Percentiles rank a stretch among this genome's conserved stretches.
Conservation (phyloP, 2,888 invertebrate genomes). For the Zaprionus lineosus region DNA sequence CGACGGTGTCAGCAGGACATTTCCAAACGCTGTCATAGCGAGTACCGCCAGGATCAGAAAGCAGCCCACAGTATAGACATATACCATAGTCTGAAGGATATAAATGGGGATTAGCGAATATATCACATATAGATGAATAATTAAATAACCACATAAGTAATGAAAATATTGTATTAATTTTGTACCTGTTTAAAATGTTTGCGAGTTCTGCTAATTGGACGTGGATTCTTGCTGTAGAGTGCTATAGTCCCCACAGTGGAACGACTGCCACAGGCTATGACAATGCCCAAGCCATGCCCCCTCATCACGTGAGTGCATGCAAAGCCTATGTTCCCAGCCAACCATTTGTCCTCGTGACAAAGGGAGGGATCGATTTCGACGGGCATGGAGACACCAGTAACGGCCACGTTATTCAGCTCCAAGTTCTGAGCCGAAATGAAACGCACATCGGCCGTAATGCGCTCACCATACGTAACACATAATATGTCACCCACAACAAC, state of each 20-base stretch:
- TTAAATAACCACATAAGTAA: no score
- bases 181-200: conserved; percentile 37
- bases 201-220: conserved; percentile 8
- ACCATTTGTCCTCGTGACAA: conserved; percentile 35
- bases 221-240: no score
- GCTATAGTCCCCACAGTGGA: conserved; percentile 47
- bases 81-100: no score
- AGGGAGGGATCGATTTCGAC: conserved; percentile 20
- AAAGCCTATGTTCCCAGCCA: conserved; percentile 49
- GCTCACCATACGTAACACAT: conserved; percentile 41
- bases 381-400: conserved; percentile 46
- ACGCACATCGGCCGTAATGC: conserved; percentile 56
- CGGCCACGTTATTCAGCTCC: conserved; percentile 54
- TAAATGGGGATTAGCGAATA: no score
- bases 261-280: conserved; percentile 57
- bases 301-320: conserved; percentile 52
- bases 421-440: conserved; percentile 29
- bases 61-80: conserved; percentile 6
- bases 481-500: conserved; percentile 57
- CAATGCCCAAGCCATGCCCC: conserved; percentile 48
- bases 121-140: no score
- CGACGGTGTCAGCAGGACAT: background rate
- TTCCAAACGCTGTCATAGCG: no score
- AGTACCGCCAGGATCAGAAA: no score
- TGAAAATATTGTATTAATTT: no score